Conservation (phyloP, 1,140 invertebrate species). For the Polyergus mexicanus region DNA sequence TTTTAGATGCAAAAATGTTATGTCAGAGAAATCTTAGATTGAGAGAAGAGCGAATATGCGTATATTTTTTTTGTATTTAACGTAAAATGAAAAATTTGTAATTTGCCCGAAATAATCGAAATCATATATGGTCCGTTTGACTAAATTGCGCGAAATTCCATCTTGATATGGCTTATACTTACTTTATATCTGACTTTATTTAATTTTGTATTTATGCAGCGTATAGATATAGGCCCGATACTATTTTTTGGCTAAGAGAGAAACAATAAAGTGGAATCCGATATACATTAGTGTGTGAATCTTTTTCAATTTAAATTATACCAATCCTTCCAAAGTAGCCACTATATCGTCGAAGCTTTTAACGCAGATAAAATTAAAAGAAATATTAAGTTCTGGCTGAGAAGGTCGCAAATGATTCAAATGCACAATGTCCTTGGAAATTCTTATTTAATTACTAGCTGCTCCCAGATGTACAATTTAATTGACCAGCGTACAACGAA, state of each 20-base stretch:
- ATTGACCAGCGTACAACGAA: background rate
- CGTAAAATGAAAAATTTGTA: conserved; percentile 30
- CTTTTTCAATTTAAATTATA: conserved; percentile 38
- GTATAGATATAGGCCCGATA: conserved; percentile 67
- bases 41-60: conserved; percentile 34
- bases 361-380: background rate
- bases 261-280: conserved; percentile 82
- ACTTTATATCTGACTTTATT: conserved; percentile 47
- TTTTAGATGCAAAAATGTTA: conserved; percentile 28
- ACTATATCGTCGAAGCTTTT: background rate
- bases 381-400: conserved; percentile 6
- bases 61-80: conserved; percentile 42
- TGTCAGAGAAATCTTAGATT: conserved; percentile 13
- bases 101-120: conserved; percentile 11
- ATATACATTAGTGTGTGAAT: conserved; percentile 56
- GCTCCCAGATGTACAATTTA: conserved; percentile 28
- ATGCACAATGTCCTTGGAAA: conserved; percentile 6
- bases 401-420: background rate
- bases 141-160: conserved; percentile 66
- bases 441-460: conserved; percentile 39
- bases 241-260: conserved; percentile 75
- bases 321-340: conserved; percentile 34
- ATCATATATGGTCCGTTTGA: conserved; percentile 34
- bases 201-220: conserved; percentile 74
- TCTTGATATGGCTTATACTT: conserved; percentile 46